phyloP scores from a whole-genome alignment of 1,140 invertebrate species.

The Drosophila willistoni region DNA sequence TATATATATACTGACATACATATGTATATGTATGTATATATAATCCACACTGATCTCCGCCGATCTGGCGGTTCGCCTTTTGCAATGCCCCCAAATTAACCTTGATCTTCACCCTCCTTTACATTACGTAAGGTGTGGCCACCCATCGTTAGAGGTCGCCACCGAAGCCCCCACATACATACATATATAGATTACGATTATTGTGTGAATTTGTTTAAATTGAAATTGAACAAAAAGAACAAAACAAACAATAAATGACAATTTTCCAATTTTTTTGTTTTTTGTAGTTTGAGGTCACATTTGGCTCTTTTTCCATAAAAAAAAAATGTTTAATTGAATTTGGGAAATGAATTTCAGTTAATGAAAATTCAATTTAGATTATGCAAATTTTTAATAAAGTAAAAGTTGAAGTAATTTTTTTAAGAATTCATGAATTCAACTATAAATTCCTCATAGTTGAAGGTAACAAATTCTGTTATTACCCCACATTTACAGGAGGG shows the following conservation, averaged over 20 bases:
- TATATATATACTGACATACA: not conserved
- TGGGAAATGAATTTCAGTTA: too few relatives aligned
- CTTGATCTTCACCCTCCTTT: conserved; percentile 6
- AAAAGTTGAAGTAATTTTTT: too few relatives aligned
- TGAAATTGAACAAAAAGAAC: conserved; percentile 8
- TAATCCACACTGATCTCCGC: not conserved
- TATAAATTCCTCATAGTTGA: too few relatives aligned
- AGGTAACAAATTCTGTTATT: too few relatives aligned
- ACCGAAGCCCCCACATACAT: not conserved
- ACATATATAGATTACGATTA: conserved; percentile 5
- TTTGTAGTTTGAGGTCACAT: not conserved
- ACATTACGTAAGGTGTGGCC: conserved; percentile 7
- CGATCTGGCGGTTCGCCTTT: conserved; percentile 10
- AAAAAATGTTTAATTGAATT: not conserved
- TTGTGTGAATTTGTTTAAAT: conserved; percentile 30
- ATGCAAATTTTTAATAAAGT: too few relatives aligned
- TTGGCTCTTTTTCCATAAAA: not conserved
- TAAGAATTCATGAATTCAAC: too few relatives aligned
- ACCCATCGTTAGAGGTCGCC: conserved; percentile 11
- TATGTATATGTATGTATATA: conserved; percentile 16
- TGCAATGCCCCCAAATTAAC: conserved; percentile 36
- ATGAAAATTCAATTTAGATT: too few relatives aligned
- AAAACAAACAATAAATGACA: conserved; percentile 14
- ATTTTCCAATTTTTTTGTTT: not conserved
- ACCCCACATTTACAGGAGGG: too few relatives aligned